These are phyloP conservation scores for Halictus rubicundus DNA, from an alignment of 1,140 invertebrate species.

Conservation along the genomic window DNA sequence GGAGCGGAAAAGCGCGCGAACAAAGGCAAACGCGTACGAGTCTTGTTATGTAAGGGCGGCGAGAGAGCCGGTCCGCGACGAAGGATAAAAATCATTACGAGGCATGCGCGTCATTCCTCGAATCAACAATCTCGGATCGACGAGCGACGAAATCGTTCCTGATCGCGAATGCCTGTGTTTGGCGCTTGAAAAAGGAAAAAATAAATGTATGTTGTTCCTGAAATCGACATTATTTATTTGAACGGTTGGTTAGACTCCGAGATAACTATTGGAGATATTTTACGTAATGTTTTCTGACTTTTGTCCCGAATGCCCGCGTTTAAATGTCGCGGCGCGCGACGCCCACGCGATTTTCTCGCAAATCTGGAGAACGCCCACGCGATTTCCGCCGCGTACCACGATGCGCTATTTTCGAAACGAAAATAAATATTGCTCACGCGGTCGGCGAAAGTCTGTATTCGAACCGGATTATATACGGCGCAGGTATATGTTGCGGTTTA, in stretches of 20 bases:
- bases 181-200: too few species aligned
- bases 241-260: too few species aligned
- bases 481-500: too few species aligned
- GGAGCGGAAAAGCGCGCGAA: not conserved
- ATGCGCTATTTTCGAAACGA: slow-evolving; percentile 39
- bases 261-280: too few species aligned
- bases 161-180: too few species aligned
- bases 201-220: too few species aligned
- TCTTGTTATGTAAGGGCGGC: slow-evolving; percentile 12
- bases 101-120: slow-evolving; percentile 18
- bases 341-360: not conserved
- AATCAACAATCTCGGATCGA: slow-evolving; percentile 11
- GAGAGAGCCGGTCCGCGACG: not conserved
- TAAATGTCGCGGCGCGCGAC: too few species aligned
- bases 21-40: slow-evolving; percentile 2
- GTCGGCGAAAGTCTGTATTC: too few species aligned
- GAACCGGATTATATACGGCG: too few species aligned
- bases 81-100: slow-evolving; percentile 28
- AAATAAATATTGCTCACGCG: slow-evolving; percentile 27
- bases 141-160: not conserved
- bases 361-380: not conserved
- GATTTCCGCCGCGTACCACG: not conserved
- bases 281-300: too few species aligned
- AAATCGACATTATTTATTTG: too few species aligned
- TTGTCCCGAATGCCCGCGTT: too few species aligned